phyloP scores from a whole-genome alignment of 2,113 vertebrate species.

The Vombatus ursinus region DNA sequence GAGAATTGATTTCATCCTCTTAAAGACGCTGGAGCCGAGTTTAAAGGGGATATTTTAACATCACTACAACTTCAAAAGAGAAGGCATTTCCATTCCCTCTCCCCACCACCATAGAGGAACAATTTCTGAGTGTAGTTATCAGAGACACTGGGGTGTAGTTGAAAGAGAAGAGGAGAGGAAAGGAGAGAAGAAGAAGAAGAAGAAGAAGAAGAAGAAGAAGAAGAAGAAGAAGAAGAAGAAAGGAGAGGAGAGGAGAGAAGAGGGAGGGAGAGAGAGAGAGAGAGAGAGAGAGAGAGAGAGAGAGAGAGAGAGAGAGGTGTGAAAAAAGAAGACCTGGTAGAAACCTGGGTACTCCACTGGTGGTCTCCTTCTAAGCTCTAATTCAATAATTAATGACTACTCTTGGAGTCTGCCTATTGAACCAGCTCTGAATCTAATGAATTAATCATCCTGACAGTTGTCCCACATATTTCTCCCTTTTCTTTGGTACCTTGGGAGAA shows the following conservation, averaged over 20 bases:
- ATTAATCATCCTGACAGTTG: not conserved
- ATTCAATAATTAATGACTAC: not conserved
- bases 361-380: not conserved
- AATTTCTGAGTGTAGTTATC: not conserved
- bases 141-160: not conserved
- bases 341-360: not conserved
- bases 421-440: not conserved
- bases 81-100: slow-evolving; percentile 42
- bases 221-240: no score
- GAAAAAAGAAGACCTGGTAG: not conserved
- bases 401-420: not conserved
- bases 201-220: no score
- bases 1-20: slow-evolving; percentile 73
- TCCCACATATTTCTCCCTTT: not conserved
- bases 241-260: not conserved
- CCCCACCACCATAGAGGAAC: not conserved
- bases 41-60: slow-evolving; percentile 68
- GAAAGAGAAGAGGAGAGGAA: not conserved
- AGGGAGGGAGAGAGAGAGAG: not conserved
- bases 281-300: not conserved
- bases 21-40: slow-evolving; percentile 64
- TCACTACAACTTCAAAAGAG: slow-evolving; percentile 73
- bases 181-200: no score
- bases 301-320: no score
- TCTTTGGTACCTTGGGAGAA: not conserved